Percentiles rank a stretch among this genome's conserved stretches.
These are phyloP conservation scores for Zele albiditarsus DNA, from an alignment of 2,888 invertebrate genomes.

Conservation along the genomic window DNA sequence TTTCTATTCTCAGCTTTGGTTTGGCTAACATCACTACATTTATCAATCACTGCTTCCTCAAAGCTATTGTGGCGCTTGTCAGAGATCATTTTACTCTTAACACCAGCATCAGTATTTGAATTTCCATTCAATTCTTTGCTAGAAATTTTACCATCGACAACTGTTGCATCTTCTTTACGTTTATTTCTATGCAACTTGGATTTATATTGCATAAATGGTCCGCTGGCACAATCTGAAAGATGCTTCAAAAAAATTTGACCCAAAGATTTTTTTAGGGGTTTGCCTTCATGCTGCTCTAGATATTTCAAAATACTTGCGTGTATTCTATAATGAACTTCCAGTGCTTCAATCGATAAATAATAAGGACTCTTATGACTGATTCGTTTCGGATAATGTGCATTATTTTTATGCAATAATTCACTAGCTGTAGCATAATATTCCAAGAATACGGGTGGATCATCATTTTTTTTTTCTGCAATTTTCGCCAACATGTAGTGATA, in stretches of 20 bases:
- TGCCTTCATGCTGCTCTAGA: conserved; percentile 84
- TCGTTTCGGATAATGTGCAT: conserved; percentile 88
- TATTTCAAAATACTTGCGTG: conserved; percentile 93
- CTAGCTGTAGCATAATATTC: conserved; percentile 83
- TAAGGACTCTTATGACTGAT: conserved; percentile 90
- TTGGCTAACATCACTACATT: conserved; percentile 47
- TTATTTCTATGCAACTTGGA: conserved; percentile 71
- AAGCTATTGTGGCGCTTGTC: conserved; percentile 60
- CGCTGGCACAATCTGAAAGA: conserved; percentile 73
- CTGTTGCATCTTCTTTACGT: conserved; percentile 50
- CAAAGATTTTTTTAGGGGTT: conserved; percentile 77
- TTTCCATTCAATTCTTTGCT: conserved; percentile 46
- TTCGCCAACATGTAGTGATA: conserved; percentile 97
- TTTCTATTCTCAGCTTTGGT: conserved; percentile 59
- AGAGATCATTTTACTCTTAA: conserved; percentile 53
- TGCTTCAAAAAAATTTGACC: conserved; percentile 78
- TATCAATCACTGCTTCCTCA: conserved; percentile 60
- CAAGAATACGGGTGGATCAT: conserved; percentile 83
- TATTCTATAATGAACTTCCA: conserved; percentile 89
- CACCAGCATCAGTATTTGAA: conserved; percentile 54
- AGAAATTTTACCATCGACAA: conserved; percentile 46
- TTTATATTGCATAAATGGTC: conserved; percentile 74
- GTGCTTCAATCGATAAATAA: conserved; percentile 88
- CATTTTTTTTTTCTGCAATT: conserved; percentile 89
- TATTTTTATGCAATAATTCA: conserved; percentile 84